Conservation (phyloP, 1,140 invertebrate genomes). For the Rhysida immarginata region DNA sequence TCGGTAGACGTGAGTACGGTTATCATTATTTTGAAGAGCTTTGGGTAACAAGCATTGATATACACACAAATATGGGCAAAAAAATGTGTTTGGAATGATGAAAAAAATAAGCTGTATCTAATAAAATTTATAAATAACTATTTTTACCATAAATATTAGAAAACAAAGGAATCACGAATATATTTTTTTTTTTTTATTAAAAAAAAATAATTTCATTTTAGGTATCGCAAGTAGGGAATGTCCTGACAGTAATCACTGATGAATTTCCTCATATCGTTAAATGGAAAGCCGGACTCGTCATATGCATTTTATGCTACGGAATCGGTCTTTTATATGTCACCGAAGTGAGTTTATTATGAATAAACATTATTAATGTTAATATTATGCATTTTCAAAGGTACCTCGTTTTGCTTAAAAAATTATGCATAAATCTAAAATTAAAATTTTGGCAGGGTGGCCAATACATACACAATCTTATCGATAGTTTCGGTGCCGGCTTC, state of each 20-base stretch:
- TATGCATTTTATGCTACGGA: slow-evolving; percentile 45
- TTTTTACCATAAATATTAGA: too few species aligned
- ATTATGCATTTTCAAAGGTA: too few species aligned
- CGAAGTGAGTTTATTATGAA: slow-evolving; percentile 37
- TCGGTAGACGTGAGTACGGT: too few species aligned
- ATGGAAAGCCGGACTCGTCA: slow-evolving; percentile 41
- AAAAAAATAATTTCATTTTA: too few species aligned
- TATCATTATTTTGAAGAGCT: too few species aligned
- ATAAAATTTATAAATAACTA: too few species aligned
- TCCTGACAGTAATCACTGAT: slow-evolving; percentile 52
- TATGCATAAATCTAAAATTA: slow-evolving; percentile 23
- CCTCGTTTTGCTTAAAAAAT: neutral
- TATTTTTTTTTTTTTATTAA: too few species aligned
- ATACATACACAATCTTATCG: slow-evolving; percentile 65
- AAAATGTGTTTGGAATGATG: too few species aligned
- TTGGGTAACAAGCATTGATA: too few species aligned
- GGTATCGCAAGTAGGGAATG: slow-evolving; percentile 36
- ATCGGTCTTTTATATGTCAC: slow-evolving; percentile 56
- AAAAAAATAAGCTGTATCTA: too few species aligned
- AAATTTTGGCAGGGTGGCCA: slow-evolving; percentile 56
- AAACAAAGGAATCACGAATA: too few species aligned
- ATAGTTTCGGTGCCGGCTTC: slow-evolving; percentile 67
- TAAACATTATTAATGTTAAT: neutral
- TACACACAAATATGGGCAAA: too few species aligned
- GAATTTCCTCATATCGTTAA: slow-evolving; percentile 41